Conservation (phyloP, 2,797 vertebrate species). For the Oryzias sinensis region DNA sequence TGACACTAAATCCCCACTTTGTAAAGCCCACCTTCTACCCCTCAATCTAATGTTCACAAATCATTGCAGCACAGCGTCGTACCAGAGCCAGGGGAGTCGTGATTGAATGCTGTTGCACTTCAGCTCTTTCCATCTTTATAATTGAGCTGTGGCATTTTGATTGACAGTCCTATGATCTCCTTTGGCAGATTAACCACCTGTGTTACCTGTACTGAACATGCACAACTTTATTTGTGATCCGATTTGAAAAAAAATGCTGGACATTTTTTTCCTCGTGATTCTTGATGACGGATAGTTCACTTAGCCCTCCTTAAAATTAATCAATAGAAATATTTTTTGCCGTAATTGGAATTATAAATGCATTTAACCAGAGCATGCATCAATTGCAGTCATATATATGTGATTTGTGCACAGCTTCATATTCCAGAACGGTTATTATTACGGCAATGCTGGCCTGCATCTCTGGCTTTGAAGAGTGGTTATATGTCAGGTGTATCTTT, state of each 20-base stretch:
- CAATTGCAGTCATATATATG: slow-evolving; percentile 30
- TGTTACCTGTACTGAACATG: slow-evolving; percentile 15
- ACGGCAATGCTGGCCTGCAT: slow-evolving; percentile 45
- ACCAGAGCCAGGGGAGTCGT: slow-evolving; percentile 47
- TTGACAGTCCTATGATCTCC: slow-evolving; percentile 12
- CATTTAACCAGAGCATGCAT: slow-evolving; percentile 18
- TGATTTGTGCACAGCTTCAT: slow-evolving; percentile 32
- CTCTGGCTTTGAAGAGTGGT: slow-evolving; percentile 41
- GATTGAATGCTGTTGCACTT: slow-evolving; percentile 47
- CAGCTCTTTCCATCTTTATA: slow-evolving; percentile 38
- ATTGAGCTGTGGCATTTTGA: slow-evolving; percentile 36
- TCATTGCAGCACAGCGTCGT: slow-evolving; percentile 49
- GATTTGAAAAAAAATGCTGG: slow-evolving; percentile 8
- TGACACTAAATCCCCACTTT: slow-evolving; percentile 42
- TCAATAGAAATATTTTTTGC: slow-evolving; percentile 11
- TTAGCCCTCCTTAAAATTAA: slow-evolving; percentile 14
- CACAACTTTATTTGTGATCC: slow-evolving; percentile 3
- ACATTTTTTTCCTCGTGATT: not conserved
- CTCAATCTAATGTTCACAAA: slow-evolving; percentile 56
- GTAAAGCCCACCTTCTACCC: slow-evolving; percentile 56
- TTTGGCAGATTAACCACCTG: slow-evolving; percentile 1
- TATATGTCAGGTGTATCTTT: slow-evolving; percentile 42
- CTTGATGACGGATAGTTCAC: slow-evolving; percentile 23
- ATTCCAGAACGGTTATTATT: slow-evolving; percentile 53
- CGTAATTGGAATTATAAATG: slow-evolving; percentile 18